Base-by-base conservation (phyloP, 2,113 vertebrate species). In the Anthoscopus minutus region DNA sequence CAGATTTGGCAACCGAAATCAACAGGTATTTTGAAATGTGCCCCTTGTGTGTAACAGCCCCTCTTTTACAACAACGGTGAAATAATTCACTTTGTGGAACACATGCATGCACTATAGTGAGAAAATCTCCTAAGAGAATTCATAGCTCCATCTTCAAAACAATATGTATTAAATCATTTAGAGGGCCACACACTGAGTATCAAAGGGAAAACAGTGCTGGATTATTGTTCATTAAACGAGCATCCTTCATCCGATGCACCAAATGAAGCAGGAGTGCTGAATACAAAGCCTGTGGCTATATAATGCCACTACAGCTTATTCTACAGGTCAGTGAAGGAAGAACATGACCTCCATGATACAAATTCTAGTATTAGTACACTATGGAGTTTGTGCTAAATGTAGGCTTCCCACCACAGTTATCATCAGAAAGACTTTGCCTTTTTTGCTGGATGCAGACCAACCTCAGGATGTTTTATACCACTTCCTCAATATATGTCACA, bases 111-210 rank as follows among this genome's bases (percentile, higher is more conserved):
- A 27, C 37, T 86, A 42, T 22, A 77, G 50, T 65, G 31, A 92
- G 82, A 70, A 85, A 90, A 90, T 77, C 31, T 95, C 89, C 64
- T 84, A 31, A 78, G 86, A 91, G 89, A 81, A 70, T 94, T 91
- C 65, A 69, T 74, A 66, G 67, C 73, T 89, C 51, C 33, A 7
- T 86, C 81, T 91, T 89, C 51, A 86, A 83, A 95, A 96, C 86
- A 95, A 95, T 95, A 78, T 20, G 56, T 78, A 96, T 71, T 96
- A 92, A 94, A 96, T 95, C 86, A 86, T 48, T 91, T 66, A 60
- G 69, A 86, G 51, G 93, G 72, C 93, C 89, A 91, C 96, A 96
- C 87, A 92, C 87, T 51, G 84, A 91, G 91, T 62, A 86, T 81
- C 64, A 62, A 92, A 92, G 77, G 56, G 47, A 74, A 57, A 88